phyloP scores from a whole-genome alignment of 37 sponge, comb jelly and placozoan species.

The Spongilla lacustris region DNA sequence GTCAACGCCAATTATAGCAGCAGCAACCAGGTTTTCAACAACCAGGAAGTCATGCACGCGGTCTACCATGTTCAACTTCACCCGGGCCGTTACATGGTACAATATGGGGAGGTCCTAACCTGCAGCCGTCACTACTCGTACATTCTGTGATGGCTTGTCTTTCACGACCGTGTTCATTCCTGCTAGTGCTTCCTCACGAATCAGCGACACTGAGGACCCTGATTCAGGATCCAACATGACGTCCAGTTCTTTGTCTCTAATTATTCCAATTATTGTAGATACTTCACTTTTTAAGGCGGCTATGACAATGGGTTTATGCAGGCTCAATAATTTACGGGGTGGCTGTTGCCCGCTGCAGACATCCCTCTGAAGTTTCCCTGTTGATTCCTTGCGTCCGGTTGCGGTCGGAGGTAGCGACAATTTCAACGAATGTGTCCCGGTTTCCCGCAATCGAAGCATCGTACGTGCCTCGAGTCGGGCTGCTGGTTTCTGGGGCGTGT shows the following conservation, averaged over 20 bases:
- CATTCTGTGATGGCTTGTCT: background rate
- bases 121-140: slow-evolving; percentile 57
- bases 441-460: slow-evolving; percentile 12
- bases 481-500: background rate
- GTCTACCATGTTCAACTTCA: slow-evolving; percentile 31
- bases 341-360: slow-evolving; percentile 35
- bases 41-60: slow-evolving; percentile 51
- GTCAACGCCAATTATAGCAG: slow-evolving; percentile 61
- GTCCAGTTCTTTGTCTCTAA: slow-evolving; percentile 20
- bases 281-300: slow-evolving; percentile 8
- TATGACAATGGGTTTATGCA: slow-evolving; percentile 1
- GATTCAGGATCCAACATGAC: slow-evolving; percentile 64
- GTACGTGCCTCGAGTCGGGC: background rate
- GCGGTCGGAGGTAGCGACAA: slow-evolving; percentile 15
- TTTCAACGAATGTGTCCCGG: slow-evolving; percentile 12
- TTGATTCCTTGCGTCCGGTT: background rate
- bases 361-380: slow-evolving; percentile 59
- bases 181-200: slow-evolving; percentile 4
- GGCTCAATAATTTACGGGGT: slow-evolving; percentile 21
- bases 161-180: background rate
- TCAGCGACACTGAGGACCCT: slow-evolving; percentile 50
- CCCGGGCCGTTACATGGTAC: slow-evolving; percentile 27
- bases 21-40: slow-evolving; percentile 53
- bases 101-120: slow-evolving; percentile 45
- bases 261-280: slow-evolving; percentile 8